phyloP scores from a whole-genome alignment of 1,140 invertebrate species.

The Ceratitis capitata region DNA sequence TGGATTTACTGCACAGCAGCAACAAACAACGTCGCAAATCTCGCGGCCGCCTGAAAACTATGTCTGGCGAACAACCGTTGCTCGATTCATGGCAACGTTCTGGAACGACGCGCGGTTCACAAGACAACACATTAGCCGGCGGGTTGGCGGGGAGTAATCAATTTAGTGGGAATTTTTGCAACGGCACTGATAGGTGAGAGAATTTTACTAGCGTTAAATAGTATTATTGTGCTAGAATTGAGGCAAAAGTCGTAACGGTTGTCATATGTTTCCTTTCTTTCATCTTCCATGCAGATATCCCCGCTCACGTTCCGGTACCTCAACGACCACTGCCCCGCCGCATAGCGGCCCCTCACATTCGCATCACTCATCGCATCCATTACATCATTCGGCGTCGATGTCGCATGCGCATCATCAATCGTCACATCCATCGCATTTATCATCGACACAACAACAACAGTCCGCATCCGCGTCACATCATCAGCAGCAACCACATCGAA shows the following conservation, averaged over 20 bases:
- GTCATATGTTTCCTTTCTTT: background rate
- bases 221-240: background rate
- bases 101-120: constrained; percentile 55
- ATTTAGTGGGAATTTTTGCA: constrained; percentile 63
- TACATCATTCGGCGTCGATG: constrained; percentile 53
- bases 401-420: constrained; percentile 45
- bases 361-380: constrained; percentile 56
- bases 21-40: constrained; percentile 71
- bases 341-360: constrained; percentile 51
- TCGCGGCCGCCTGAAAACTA: constrained; percentile 72
- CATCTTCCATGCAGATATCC: constrained; percentile 47
- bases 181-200: constrained; percentile 63
- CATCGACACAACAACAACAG: constrained; percentile 39
- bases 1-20: constrained; percentile 73
- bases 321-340: constrained; percentile 47
- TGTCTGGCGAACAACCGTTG: constrained; percentile 59
- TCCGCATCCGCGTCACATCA: constrained; percentile 50
- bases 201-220: background rate
- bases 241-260: too few species aligned
- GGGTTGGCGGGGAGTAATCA: constrained; percentile 54
- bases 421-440: constrained; percentile 40
- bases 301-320: constrained; percentile 52
- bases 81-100: constrained; percentile 63
- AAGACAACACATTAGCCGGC: constrained; percentile 61
- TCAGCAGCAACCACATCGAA: constrained; percentile 56